Conservation (phyloP, 2,113 vertebrate genomes). For the Nothobranchius furzeri region DNA sequence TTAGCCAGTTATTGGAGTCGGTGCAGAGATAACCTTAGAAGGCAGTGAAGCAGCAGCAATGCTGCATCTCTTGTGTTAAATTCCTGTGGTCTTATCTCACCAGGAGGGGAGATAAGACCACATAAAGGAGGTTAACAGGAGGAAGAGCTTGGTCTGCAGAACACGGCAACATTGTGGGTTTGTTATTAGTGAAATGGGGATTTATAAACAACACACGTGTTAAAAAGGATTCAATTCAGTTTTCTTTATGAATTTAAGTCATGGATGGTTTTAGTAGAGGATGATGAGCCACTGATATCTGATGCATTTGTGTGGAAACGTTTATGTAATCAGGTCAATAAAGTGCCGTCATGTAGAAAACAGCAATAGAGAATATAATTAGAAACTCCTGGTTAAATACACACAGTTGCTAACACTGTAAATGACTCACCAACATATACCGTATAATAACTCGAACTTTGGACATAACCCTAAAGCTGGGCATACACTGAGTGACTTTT, state of each 20-base stretch:
- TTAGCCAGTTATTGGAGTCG: constrained; percentile 37
- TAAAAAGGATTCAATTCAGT: background rate
- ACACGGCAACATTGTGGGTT: background rate
- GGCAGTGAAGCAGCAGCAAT: constrained; percentile 34
- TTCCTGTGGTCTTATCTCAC: constrained; percentile 48
- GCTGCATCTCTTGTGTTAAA: constrained; percentile 6
- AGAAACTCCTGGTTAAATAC: too few species aligned
- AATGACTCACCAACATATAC: too few species aligned
- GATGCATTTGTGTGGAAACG: too few species aligned
- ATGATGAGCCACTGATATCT: too few species aligned
- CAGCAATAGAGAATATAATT: too few species aligned
- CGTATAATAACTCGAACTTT: too few species aligned
- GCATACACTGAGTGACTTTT: too few species aligned
- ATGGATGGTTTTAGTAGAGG: too few species aligned
- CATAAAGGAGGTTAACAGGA: constrained; percentile 10
- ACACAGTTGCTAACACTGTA: too few species aligned
- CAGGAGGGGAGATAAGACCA: background rate
- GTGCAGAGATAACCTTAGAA: constrained; percentile 45
- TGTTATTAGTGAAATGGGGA: background rate
- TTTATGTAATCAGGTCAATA: too few species aligned
- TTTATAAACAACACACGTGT: background rate
- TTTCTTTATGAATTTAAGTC: background rate
- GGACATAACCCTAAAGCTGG: too few species aligned
- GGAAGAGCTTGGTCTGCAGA: constrained; percentile 5
- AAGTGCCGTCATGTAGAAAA: too few species aligned